Conservation (phyloP, 2,797 vertebrate species). For the Aplochiton taeniatus region DNA sequence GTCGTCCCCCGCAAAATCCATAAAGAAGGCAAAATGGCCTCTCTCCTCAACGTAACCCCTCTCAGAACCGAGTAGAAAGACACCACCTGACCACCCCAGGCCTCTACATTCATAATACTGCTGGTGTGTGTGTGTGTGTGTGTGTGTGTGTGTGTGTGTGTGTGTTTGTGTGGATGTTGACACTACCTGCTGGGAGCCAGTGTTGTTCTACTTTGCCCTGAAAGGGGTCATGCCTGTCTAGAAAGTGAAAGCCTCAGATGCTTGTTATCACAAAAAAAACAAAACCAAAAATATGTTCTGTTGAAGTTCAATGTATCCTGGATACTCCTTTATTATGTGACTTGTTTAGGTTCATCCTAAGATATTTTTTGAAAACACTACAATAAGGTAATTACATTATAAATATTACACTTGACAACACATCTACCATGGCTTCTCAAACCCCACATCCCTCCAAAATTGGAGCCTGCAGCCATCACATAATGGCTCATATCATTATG, state of each 20-base stretch:
- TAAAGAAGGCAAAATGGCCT: slow-evolving; percentile 70
- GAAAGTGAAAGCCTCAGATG: slow-evolving; percentile 49
- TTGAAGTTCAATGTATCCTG: neutral
- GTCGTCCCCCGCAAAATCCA: slow-evolving; percentile 67
- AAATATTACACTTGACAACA: too few relatives aligned
- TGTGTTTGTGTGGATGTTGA: slow-evolving; percentile 12
- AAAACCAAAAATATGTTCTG: neutral
- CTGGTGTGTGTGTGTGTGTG: neutral
- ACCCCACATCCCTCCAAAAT: too few relatives aligned
- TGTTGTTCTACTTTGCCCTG: slow-evolving; percentile 51
- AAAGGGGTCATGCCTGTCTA: slow-evolving; percentile 46
- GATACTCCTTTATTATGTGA: too few relatives aligned
- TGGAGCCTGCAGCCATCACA: neutral
- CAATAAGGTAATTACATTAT: too few relatives aligned
- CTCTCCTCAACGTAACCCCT: slow-evolving; percentile 58
- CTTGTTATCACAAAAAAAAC: slow-evolving; percentile 38
- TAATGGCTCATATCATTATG: slow-evolving; percentile 46
- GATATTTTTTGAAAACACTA: too few relatives aligned
- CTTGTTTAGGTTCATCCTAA: too few relatives aligned
- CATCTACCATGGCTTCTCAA: too few relatives aligned
- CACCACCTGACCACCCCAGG: slow-evolving; percentile 34
- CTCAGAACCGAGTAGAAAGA: slow-evolving; percentile 60
- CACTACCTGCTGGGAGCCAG: slow-evolving; percentile 48
- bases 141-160: neutral
- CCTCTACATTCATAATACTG: slow-evolving; percentile 25